Evolutionary conservation across 2,888 invertebrate genomes (phyloP).

Genomic region (Drosophila mimetica): DNA sequence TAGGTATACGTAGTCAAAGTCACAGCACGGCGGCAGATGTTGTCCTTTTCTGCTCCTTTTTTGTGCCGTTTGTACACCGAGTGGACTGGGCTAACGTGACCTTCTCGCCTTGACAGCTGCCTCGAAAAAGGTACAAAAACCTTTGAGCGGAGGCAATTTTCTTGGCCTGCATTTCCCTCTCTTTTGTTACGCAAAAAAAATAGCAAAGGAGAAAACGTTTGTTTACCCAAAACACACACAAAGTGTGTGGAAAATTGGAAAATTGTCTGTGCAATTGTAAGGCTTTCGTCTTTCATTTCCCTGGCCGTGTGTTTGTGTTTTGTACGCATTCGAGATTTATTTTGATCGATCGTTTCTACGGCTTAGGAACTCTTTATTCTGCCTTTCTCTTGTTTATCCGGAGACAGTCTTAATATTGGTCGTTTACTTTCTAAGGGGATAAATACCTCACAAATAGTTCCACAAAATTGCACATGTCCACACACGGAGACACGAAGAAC

Average conservation of each 20-base stretch:
- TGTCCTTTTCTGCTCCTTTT: slow-evolving; percentile 57
- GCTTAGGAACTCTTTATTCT: slow-evolving; percentile 50
- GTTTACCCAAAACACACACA: slow-evolving; percentile 70
- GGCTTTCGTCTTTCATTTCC: slow-evolving; percentile 64
- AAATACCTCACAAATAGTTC: slow-evolving; percentile 74
- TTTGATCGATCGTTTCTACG: slow-evolving; percentile 73
- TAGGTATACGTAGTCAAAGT: slow-evolving; percentile 21
- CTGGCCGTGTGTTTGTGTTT: slow-evolving; percentile 38
- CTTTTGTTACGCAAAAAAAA: slow-evolving; percentile 72
- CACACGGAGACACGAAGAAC: slow-evolving; percentile 46
- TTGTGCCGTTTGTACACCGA: slow-evolving; percentile 26
- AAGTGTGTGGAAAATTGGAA: slow-evolving; percentile 65
- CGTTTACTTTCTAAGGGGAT: slow-evolving; percentile 56
- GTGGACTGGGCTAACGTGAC: slow-evolving; percentile 56
- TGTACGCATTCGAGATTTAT: slow-evolving; percentile 71
- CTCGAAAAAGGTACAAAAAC: slow-evolving; percentile 32
- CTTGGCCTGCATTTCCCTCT: slow-evolving; percentile 47
- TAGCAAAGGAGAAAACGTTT: slow-evolving; percentile 50
- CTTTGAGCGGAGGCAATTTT: slow-evolving; percentile 43
- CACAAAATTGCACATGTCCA: slow-evolving; percentile 72
- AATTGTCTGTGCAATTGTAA: slow-evolving; percentile 71
- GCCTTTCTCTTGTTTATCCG: slow-evolving; percentile 55
- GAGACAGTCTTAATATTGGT: slow-evolving; percentile 67
- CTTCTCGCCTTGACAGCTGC: slow-evolving; percentile 70
- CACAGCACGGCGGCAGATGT: slow-evolving; percentile 69